A percentile compares a stretch with the other conserved stretches of the same genome.
Conservation (phyloP, 2,113 vertebrate species). For the Sporophila hypoxantha region DNA sequence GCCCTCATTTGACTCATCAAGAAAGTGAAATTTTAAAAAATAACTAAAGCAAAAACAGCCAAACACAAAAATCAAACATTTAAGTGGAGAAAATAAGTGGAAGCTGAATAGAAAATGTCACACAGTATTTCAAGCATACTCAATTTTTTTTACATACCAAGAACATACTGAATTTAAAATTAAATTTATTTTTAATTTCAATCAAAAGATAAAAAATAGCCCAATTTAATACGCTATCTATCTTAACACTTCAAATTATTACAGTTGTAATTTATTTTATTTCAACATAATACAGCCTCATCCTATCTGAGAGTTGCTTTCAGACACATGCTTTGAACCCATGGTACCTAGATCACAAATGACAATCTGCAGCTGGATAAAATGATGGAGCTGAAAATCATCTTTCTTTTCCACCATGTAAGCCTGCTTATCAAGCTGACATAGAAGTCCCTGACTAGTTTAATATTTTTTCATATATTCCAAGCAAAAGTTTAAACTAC, state of each 20-base stretch:
- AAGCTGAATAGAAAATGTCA: neutral
- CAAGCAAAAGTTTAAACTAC: neutral
- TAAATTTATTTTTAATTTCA: neutral
- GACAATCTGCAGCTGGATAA: neutral
- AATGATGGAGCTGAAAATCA: neutral
- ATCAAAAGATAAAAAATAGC: neutral
- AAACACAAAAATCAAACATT: accelerated
- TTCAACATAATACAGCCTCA: neutral
- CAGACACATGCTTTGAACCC: neutral
- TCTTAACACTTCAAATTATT: neutral
- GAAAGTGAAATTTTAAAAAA: neutral
- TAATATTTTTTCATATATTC: neutral
- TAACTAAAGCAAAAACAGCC: neutral
- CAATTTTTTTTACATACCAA: neutral
- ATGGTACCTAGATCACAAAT: neutral
- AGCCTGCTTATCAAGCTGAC: neutral
- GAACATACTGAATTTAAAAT: neutral
- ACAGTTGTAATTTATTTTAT: neutral
- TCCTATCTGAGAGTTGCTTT: neutral
- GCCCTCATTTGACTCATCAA: neutral
- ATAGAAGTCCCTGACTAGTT: neutral
- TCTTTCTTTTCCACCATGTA: neutral
- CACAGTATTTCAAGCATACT: neutral
- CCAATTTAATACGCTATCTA: neutral
- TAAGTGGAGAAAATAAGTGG: neutral